Evolutionary conservation across 2,888 invertebrate species (phyloP).

Genomic region (Mayetiola destructor): DNA sequence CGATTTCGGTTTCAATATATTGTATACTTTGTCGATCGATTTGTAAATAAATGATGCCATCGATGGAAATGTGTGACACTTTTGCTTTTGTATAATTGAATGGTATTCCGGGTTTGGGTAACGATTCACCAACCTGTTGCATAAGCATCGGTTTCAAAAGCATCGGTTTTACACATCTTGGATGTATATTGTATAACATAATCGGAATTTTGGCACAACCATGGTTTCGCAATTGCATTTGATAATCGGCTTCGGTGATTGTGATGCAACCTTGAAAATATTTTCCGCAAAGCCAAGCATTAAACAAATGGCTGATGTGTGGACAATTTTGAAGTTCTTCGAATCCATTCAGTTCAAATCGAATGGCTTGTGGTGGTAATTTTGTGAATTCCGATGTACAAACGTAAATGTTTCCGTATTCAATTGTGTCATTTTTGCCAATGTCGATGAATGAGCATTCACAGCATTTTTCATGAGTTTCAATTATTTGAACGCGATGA

Average conservation of each 20-base stretch:
- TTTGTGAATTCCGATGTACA: neutral
- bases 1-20: neutral
- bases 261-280: neutral
- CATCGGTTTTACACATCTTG: too few relatives aligned
- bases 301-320: neutral
- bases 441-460: conserved; percentile 3
- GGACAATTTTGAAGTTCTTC: neutral
- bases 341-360: neutral
- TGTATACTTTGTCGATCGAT: neutral
- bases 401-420: neutral
- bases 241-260: neutral
- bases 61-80: neutral
- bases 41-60: neutral
- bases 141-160: conserved; percentile 2
- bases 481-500: neutral
- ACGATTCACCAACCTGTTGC: neutral
- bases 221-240: neutral
- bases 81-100: neutral
- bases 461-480: neutral
- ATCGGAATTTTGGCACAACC: neutral
- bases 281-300: neutral
- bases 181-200: neutral
- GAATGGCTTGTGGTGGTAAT: neutral
- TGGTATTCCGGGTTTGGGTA: neutral
- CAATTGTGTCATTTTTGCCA: neutral